Evolutionary conservation across 2,113 vertebrate species (phyloP), one percentile per base, ranked within the genome.

Genomic region (Aldabrachelys gigantea): DNA sequence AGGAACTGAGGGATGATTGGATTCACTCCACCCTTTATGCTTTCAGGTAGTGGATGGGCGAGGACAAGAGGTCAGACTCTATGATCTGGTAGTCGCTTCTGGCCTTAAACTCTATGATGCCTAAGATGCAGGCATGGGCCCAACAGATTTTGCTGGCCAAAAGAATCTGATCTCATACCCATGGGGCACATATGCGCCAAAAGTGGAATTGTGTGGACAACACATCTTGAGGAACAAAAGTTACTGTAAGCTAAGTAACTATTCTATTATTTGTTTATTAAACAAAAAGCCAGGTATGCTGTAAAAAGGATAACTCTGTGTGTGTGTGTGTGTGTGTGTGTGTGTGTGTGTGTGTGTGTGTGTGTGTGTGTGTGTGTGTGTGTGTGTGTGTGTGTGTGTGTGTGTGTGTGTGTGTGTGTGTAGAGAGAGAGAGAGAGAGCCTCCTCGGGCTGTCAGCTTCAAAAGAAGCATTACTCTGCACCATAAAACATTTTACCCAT

Each of bases 341-440:
- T 47, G 3, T 47, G 9, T 47, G 2, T 47, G 2, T 47, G 2
- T 47, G 2, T 47, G 6, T 44, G 6, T 44, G 6, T 44, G 6
- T 44, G 3, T 47, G n/a, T n/a, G n/a, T n/a, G n/a, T n/a, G n/a
- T n/a, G n/a, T n/a, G n/a, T n/a, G n/a, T n/a, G n/a, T n/a, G n/a
- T n/a, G n/a, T n/a, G n/a, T n/a, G n/a, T n/a, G n/a, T n/a, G n/a
- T n/a, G n/a, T n/a, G n/a, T n/a, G n/a, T n/a, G n/a, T n/a, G n/a
- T n/a, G n/a, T n/a, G n/a, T n/a, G n/a, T n/a, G n/a, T n/a, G n/a
- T n/a, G n/a, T n/a, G n/a, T n/a, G n/a, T n/a, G n/a, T n/a, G n/a
- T n/a, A n/a, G n/a, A n/a, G n/a, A n/a, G n/a, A n/a, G n/a, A n/a
- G n/a, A n/a, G n/a, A n/a, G n/a, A n/a, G n/a, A n/a, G 24, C 8